A percentile compares a stretch with the other conserved stretches of the same genome.
phyloP scores from a whole-genome alignment of 2,797 vertebrate species.

The Pseudochirops cupreus region DNA sequence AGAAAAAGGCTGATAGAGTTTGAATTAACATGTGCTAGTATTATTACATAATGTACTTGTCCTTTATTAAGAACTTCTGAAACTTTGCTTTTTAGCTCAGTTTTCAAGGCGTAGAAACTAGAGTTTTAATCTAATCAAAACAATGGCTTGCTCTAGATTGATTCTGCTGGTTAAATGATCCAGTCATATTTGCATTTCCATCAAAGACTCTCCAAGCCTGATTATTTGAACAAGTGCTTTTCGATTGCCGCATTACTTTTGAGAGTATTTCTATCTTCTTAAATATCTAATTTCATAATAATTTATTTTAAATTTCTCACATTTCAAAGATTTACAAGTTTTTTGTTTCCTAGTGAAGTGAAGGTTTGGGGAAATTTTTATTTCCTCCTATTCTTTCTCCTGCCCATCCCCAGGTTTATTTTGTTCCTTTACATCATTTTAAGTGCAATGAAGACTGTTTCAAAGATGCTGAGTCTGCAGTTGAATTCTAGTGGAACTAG shows the following conservation, averaged over 20 bases:
- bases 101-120: not conserved
- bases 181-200: not conserved
- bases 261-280: not conserved
- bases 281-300: not conserved
- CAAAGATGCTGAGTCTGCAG: not conserved
- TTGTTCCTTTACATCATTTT: not conserved
- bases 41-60: not conserved
- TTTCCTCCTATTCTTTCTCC: not conserved
- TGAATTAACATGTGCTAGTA: not conserved
- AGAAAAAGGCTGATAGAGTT: not conserved
- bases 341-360: not conserved
- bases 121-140: not conserved
- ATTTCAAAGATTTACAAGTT: not conserved
- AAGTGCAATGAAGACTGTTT: not conserved
- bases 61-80: not conserved
- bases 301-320: not conserved
- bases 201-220: not conserved
- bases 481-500: not conserved
- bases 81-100: not conserved
- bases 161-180: not conserved
- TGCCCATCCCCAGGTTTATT: not conserved
- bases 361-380: not conserved
- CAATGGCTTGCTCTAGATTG: not conserved
- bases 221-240: not conserved
- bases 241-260: not conserved